Base-by-base conservation (phyloP, 2,797 vertebrate species). In the Tinamus major region DNA sequence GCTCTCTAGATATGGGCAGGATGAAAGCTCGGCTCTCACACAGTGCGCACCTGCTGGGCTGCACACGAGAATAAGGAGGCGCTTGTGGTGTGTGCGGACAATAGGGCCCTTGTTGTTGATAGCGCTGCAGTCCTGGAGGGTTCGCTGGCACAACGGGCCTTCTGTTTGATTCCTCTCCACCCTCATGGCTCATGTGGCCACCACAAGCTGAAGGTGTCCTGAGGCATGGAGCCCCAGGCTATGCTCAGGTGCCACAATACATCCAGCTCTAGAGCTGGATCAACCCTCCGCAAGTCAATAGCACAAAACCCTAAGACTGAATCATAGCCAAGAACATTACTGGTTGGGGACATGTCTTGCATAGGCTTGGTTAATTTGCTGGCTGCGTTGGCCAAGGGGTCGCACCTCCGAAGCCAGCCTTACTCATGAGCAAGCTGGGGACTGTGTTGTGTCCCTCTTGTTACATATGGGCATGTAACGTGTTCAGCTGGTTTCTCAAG, bases 221-320 rank as follows among this genome's bases (percentile, higher is more conserved):
- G 1, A 37, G 63, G 48, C 0, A 0, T 3, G 26, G 61, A 85
- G 69, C 64, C 35, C 42, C 10, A 13, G 46, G 44, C 71, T 53
- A 37, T 8, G 64, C 72, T 53, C 0, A 0, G 35, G 26, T 61
- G 11, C 3, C 0, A 35, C 6, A n/a, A 19, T 21, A 6, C 3
- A 0, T 37, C 24, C 65, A 75, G 13, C 26, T 42, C 37, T 51
- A 39, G 33, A 27, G 21, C 46, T 67, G 19, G 3, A 13, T 51
- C 44, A n/a, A 2, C 1, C 27, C n/a, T 1, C 26, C 0, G 0
- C 26, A 35, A 69, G 56, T 33, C 0, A 0, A 9, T 46, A 27
- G 5, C 12, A 1, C 13, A 26, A 69, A 49, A 64, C 68, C 19
- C 7, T 27, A 0, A 0, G 8, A 6, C 35, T 85, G 81, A 85